A percentile compares a stretch with the other conserved stretches of the same genome.
phyloP scores from a whole-genome alignment of 92 coral and sea anemone genomes.

The Umimayanthus kanabou region DNA sequence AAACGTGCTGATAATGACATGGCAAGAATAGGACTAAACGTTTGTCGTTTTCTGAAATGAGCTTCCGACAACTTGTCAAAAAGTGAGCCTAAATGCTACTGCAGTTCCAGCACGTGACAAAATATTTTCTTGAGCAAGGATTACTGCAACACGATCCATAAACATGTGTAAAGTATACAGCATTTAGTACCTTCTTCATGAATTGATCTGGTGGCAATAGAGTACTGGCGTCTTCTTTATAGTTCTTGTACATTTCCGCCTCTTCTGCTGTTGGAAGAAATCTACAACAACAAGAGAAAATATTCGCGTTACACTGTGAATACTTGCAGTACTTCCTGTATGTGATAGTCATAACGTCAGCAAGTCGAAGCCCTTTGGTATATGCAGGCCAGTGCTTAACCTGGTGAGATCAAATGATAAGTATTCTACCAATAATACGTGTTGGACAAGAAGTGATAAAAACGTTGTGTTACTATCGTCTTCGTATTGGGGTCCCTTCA shows the following conservation, averaged over 20 bases:
- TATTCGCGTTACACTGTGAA: not conserved
- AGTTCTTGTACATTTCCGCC: conserved; percentile 92
- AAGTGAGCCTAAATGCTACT: too few relatives aligned
- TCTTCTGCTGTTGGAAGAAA: conserved; percentile 96
- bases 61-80: too few relatives aligned
- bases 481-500: too few relatives aligned
- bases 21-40: not conserved
- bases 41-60: too few relatives aligned
- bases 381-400: too few relatives aligned
- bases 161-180: not conserved
- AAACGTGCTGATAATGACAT: not conserved
- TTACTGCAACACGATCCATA: too few relatives aligned
- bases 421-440: too few relatives aligned
- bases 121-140: too few relatives aligned
- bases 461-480: too few relatives aligned
- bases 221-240: conserved; percentile 68
- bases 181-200: conserved; percentile 79
- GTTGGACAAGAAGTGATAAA: too few relatives aligned
- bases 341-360: not conserved
- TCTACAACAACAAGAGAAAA: conserved; percentile 40
- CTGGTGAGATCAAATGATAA: too few relatives aligned
- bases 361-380: not conserved
- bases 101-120: too few relatives aligned
- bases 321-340: not conserved
- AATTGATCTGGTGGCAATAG: conserved; percentile 85